Evolutionary conservation across 2,797 vertebrate species (phyloP), one percentile per base, ranked within the genome.

Genomic region (Okamejei kenojei): DNA sequence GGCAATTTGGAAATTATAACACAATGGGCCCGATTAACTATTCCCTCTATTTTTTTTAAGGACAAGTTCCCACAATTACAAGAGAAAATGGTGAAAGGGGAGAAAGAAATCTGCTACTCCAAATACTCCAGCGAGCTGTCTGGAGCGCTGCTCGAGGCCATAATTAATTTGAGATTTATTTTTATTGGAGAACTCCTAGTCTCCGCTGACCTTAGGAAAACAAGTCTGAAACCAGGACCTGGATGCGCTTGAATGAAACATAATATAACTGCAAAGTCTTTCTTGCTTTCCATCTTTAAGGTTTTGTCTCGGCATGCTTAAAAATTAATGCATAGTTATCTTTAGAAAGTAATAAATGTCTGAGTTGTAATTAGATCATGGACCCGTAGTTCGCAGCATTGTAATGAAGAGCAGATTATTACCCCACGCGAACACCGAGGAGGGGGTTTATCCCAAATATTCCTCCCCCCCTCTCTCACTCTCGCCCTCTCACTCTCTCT

Each of bases 81-180:
- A 91, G 93, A 94, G 76, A 74, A 93, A 45, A 76, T 54, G 58
- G n/a, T 29, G 94, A 95, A 94, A 95, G 94, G 95, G 94, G 90
- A 94, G 94, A 73, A 95, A 94, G 95, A 96, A 96, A 97, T 95
- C 96, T 95, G 86, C 94, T 96, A 96, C 95, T 96, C 96, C 96
- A 95, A 95, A 95, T 95, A 96, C 96, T 97, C 96, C 97, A 96
- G 97, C 97, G 96, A 96, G 97, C 97, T 95, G 98, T 98, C 98
- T 98, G 97, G 97, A 96, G 98, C 97, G 97, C 98, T 95, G 97
- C 98, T 98, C 95, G 94, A 96, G 98, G 98, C 98, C 98, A 97
- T 98, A 97, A 99, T 99, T 99, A 98, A 99, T 99, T 98, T 98
- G 98, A 98, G 98, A 99, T 99, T 98, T 99, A 98, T 99, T 99